Base-by-base conservation (phyloP, 2,113 vertebrate species). In the Lipophrys pholis region DNA sequence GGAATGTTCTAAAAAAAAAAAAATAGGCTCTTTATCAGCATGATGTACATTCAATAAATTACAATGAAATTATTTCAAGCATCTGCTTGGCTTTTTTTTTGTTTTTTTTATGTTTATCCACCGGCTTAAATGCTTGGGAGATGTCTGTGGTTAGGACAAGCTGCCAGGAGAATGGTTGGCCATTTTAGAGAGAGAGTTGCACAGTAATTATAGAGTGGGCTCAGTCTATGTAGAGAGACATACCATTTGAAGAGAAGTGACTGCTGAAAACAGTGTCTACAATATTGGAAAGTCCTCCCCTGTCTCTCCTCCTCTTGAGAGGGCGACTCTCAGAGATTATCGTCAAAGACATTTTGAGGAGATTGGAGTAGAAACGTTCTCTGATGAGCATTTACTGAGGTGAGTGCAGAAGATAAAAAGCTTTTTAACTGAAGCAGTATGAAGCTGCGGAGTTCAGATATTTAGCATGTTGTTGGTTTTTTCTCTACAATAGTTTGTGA, bases 191-290 rank as follows among this genome's bases (percentile, higher is more conserved):
- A 80, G 82, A 82, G 73, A 86, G 80, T 75, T 82, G 64, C 74
- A 76, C 41, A 48, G 83, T 91, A 93, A 93, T 91, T 91, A 91
- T 69, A 92, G 85, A 78, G 84, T 78, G 68, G 78, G 76, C 79
- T 61, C 30, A 60, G 82, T 76, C 77, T 86, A 73, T 79, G 85
- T 65, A 76, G 78, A 79, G 81, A 85, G 65, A 84, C 83, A 35
- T 88, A 75, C 52, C 81, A 87, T 90, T 92, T 86, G 49, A 73
- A 77, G 62, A 73, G 69, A 71, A 76, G 63, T 54, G 41, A 72
- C 73, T 76, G 8, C 63, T 80, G 68, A 87, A 75, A 83, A 76
- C 76, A 76, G 62, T 71, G 72, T 87, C 78, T 76, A 69, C 78
- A 73, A 66, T 64, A 81, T 66, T 87, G 78, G 81, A 83, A 75